phyloP scores from a whole-genome alignment of 2,888 invertebrate species.

The Endotricha flammealis region DNA sequence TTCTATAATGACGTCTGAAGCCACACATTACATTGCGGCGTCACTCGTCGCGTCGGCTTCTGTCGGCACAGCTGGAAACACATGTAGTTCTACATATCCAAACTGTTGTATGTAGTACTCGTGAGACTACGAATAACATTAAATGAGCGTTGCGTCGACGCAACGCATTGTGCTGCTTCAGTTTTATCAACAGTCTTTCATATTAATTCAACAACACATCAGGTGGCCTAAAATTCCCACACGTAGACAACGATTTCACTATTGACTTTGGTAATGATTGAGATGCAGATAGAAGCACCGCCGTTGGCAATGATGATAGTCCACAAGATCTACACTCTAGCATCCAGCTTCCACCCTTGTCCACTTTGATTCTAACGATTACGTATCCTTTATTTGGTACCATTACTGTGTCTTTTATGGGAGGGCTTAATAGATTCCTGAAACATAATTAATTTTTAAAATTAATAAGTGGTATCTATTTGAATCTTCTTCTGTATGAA shows the following conservation, averaged over 20 bases:
- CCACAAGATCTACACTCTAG: slow-evolving; percentile 65
- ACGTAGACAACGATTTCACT: slow-evolving; percentile 63
- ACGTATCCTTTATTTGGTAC: slow-evolving; percentile 82
- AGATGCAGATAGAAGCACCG: slow-evolving; percentile 67
- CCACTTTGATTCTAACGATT: slow-evolving; percentile 72
- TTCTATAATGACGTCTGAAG: no score
- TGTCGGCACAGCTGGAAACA: no score
- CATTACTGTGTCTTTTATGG: slow-evolving; percentile 79
- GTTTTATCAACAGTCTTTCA: slow-evolving; percentile 24
- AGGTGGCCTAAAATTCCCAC: slow-evolving; percentile 69
- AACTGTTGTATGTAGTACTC: no score
- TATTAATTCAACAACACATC: slow-evolving; percentile 62
- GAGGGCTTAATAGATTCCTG: slow-evolving; percentile 73
- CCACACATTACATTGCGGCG: no score
- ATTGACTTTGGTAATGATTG: slow-evolving; percentile 61
- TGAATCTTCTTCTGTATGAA: no score
- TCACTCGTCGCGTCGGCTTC: no score
- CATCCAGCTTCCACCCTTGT: slow-evolving; percentile 74
- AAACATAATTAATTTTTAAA: slow-evolving; percentile 12
- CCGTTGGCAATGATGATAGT: slow-evolving; percentile 55
- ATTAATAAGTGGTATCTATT: no score
- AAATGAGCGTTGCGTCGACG: no score
- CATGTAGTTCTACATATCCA: no score
- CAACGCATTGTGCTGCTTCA: no score
- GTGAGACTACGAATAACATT: no score